A percentile compares a stretch with the other conserved stretches of the same genome.
Evolutionary conservation across 2,888 invertebrate genomes (phyloP).

Genomic region (Oscheius sp.): DNA sequence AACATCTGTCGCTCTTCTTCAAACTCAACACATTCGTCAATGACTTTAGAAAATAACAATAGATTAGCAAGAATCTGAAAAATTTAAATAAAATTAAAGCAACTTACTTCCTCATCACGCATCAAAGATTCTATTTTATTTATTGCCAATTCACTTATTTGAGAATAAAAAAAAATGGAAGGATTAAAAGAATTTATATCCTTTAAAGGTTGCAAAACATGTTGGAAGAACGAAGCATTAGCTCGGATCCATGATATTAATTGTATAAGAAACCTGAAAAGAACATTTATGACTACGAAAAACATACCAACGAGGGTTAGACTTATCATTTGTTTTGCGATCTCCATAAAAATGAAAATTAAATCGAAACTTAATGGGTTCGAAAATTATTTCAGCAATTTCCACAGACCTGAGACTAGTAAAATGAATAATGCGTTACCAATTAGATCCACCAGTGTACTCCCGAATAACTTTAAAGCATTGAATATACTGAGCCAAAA

Average conservation of each 20-base stretch:
- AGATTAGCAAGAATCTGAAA: constrained; percentile 9
- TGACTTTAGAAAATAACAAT: constrained; percentile 21
- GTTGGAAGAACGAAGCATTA: constrained; percentile 19
- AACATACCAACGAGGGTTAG: constrained; percentile 47
- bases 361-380: constrained; percentile 33
- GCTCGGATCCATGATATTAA: constrained; percentile 22
- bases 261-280: constrained; percentile 28
- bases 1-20: constrained; percentile 17
- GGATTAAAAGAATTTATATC: background rate
- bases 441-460: no score
- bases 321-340: constrained; percentile 34
- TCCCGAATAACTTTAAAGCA: no score
- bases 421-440: no score
- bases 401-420: background rate
- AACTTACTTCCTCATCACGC: background rate
- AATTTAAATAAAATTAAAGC: background rate
- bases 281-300: background rate
- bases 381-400: constrained; percentile 21
- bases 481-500: no score
- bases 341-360: constrained; percentile 44
- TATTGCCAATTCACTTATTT: background rate
- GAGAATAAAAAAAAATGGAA: constrained; percentile 11
- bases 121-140: constrained; percentile 12
- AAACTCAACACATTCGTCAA: constrained; percentile 26
- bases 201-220: background rate